Evolutionary conservation across 2,888 invertebrate genomes (phyloP).

Genomic region (Cheilosia variabilis): DNA sequence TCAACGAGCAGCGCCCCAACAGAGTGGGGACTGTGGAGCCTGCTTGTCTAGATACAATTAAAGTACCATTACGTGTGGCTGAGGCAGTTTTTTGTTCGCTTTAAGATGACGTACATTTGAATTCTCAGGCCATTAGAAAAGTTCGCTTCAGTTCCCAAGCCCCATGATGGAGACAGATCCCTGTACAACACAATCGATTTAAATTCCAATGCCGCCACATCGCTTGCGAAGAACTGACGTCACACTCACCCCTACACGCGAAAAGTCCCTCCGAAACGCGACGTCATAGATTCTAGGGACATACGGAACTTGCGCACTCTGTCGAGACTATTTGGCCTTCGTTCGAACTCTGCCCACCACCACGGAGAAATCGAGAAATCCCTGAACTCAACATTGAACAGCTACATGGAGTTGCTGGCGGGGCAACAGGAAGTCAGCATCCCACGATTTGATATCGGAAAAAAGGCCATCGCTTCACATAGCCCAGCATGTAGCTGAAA

Average conservation of each 20-base stretch:
- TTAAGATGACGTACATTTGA: neutral
- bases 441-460: constrained; percentile 29
- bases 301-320: constrained; percentile 46
- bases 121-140: constrained; percentile 35
- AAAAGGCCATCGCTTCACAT: constrained; percentile 15
- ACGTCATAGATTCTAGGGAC: constrained; percentile 50
- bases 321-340: constrained; percentile 39
- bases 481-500: constrained; percentile 34
- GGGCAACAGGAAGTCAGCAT: constrained; percentile 72
- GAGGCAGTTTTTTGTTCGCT: neutral
- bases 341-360: constrained; percentile 45
- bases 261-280: constrained; percentile 17
- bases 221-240: constrained; percentile 40
- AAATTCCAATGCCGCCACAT: constrained; percentile 60
- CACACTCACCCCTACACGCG: constrained; percentile 44
- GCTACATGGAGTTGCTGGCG: constrained; percentile 61
- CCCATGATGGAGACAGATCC: constrained; percentile 1
- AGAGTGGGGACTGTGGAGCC: constrained; percentile 22
- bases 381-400: constrained; percentile 74
- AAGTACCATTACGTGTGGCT: neutral
- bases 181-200: constrained; percentile 29
- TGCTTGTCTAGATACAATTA: constrained; percentile 7
- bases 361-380: constrained; percentile 55
- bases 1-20: neutral
- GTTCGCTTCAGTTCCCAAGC: constrained; percentile 24